Conservation (phyloP, 1,140 invertebrate genomes). For the Anastrepha obliqua region DNA sequence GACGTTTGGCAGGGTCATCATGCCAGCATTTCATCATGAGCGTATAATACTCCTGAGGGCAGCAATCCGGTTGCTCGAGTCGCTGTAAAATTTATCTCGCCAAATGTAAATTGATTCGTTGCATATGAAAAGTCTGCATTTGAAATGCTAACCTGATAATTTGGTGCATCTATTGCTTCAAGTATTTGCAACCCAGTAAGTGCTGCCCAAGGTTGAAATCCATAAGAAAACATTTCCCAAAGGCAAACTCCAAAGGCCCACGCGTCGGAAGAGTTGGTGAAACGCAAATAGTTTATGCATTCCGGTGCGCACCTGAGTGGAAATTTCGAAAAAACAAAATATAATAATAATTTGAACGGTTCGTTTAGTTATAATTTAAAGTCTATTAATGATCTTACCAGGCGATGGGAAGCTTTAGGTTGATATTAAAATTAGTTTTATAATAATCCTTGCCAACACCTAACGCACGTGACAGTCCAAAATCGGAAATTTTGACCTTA, state of each 20-base stretch:
- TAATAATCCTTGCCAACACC: conserved; percentile 99
- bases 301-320: conserved; percentile 92
- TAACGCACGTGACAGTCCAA: conserved; percentile 95
- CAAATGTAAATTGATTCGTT: not conserved
- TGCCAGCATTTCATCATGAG: conserved; percentile 97
- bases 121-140: not conserved
- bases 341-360: not conserved
- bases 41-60: conserved; percentile 93
- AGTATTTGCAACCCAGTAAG: conserved; percentile 96
- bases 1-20: conserved; percentile 91
- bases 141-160: conserved; percentile 79
- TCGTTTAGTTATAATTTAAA: not conserved
- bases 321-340: conserved; percentile 10
- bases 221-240: conserved; percentile 99
- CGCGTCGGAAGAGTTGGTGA: conserved; percentile 96
- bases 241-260: conserved; percentile 99
- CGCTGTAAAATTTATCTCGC: conserved; percentile 76
- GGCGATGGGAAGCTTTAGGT: conserved; percentile 97
- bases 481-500: conserved; percentile 98
- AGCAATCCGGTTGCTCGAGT: conserved; percentile 94
- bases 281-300: conserved; percentile 96
- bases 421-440: conserved; percentile 98
- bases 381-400: conserved; percentile 81
- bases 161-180: conserved; percentile 95
- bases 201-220: conserved; percentile 97